Evolutionary conservation across 1,140 invertebrate species (phyloP).

Genomic region (Drosophila nigromelanica): DNA sequence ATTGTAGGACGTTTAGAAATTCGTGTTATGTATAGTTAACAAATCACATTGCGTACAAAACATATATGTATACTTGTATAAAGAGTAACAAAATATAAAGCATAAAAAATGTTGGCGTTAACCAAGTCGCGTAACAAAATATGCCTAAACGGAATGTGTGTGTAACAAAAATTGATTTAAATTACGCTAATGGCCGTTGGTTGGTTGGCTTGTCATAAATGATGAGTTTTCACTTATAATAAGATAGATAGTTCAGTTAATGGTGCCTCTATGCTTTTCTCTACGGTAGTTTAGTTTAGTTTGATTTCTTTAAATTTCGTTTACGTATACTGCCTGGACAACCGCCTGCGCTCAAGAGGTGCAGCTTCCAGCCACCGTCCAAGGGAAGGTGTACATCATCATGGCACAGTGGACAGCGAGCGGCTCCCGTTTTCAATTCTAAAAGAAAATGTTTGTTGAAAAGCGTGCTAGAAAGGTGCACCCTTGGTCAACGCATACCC

Average conservation of each 20-base stretch:
- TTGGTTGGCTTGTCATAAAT: slow-evolving; percentile 10
- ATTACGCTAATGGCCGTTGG: slow-evolving; percentile 37
- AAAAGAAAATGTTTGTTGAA: background rate
- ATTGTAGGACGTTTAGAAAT: slow-evolving; percentile 80
- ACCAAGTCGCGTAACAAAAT: slow-evolving; percentile 65
- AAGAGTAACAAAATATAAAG: slow-evolving; percentile 51
- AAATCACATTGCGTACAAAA: slow-evolving; percentile 77
- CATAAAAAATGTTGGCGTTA: slow-evolving; percentile 32
- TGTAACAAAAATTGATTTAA: slow-evolving; percentile 56
- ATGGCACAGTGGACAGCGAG: slow-evolving; percentile 91
- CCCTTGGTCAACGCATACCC: slow-evolving; percentile 38
- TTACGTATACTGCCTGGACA: slow-evolving; percentile 83
- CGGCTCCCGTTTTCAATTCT: slow-evolving; percentile 86
- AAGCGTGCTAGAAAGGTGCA: background rate
- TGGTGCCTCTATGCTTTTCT: slow-evolving; percentile 8
- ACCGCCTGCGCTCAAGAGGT: slow-evolving; percentile 66
- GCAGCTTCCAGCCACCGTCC: slow-evolving; percentile 85
- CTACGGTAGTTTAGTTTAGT: slow-evolving; percentile 39
- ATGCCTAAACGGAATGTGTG: slow-evolving; percentile 38
- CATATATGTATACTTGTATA: slow-evolving; percentile 38
- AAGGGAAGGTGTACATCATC: slow-evolving; percentile 85
- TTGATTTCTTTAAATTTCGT: slow-evolving; percentile 74
- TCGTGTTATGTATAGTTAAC: slow-evolving; percentile 63
- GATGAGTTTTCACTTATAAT: slow-evolving; percentile 11
- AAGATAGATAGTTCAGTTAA: slow-evolving; percentile 9